Conservation (phyloP, 2,797 vertebrate species). For the Glyptemys insculpta region DNA sequence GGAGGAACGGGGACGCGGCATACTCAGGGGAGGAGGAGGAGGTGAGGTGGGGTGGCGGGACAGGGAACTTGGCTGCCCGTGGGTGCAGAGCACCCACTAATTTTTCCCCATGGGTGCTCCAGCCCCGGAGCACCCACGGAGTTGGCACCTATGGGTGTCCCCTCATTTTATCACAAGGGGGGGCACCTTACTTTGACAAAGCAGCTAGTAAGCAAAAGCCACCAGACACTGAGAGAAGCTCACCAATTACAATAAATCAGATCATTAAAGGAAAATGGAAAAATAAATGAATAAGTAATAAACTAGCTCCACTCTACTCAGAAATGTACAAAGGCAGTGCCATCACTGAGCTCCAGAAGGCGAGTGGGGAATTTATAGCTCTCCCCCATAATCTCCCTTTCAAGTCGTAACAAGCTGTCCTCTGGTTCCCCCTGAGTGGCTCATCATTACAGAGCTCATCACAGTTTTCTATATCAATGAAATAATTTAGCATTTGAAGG, state of each 20-base stretch:
- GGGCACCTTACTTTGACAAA: neutral
- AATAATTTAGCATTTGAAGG: neutral
- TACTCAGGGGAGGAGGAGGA: too few species aligned
- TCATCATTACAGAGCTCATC: neutral
- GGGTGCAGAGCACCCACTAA: too few species aligned
- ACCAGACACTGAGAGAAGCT: neutral
- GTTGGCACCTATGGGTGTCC: too few species aligned
- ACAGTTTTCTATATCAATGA: neutral
- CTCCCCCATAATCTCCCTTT: neutral
- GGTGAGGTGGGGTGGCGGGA: too few species aligned
- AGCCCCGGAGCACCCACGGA: too few species aligned
- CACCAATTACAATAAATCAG: neutral
- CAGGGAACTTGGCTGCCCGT: too few species aligned
- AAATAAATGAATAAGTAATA: neutral
- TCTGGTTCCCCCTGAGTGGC: neutral
- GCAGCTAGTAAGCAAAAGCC: neutral
- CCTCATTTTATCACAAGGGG: neutral
- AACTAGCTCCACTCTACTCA: neutral
- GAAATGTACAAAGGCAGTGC: neutral
- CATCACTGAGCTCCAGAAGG: neutral
- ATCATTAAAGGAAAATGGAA: neutral
- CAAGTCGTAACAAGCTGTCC: neutral
- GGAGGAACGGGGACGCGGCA: too few species aligned
- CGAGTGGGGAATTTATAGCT: neutral
- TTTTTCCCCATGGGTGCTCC: too few species aligned